Evolutionary conservation across 1,140 invertebrate genomes (phyloP), one percentile per base, ranked within the genome.

Genomic region (Cecropterus lyciades): DNA sequence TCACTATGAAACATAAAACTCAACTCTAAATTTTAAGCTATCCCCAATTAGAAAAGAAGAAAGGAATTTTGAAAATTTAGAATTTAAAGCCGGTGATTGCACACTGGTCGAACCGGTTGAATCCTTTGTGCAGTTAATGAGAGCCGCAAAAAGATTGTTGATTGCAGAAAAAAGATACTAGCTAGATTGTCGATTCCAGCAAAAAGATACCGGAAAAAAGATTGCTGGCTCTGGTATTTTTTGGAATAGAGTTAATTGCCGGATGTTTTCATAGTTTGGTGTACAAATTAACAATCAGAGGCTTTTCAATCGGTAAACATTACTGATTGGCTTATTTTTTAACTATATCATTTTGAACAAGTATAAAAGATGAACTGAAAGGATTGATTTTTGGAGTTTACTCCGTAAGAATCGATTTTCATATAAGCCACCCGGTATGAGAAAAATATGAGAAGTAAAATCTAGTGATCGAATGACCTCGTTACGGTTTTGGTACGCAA

Each of bases 71-170:
- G 17, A 49, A 49, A 49, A n/a, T 11, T n/a, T 49, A 3, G 16
- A 6, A n/a, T 14, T 9, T 51, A 24, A 51, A 51, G 11, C 13
- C 14, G 3, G 11, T 43, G 40, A 43, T 43, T 43, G 40, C 40
- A 17, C 14, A 16, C 43, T 45, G 43, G 14, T 0, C 16, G 14
- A 45, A 45, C 2, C 15, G 13, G n/a, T n/a, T 13, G 48, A 51
- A 51, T 14, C 48, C 24, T 51, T 51, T 51, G 17, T 55, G 53
- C 33, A 56, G 16, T 56, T 56, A 56, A 56, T 56, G 53, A 56
- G 37, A 42, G 53, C n/a, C 37, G 17, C 53, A 56, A 27, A 56
- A 43, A 56, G 53, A 43, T 24, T 42, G 53, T 56, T 43, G 53
- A 56, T 56, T 56, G 37, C 37, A n/a, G 33, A 16, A 56, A 43